Base-by-base conservation (phyloP, 2,113 vertebrate species). In the Halcyon senegalensis region DNA sequence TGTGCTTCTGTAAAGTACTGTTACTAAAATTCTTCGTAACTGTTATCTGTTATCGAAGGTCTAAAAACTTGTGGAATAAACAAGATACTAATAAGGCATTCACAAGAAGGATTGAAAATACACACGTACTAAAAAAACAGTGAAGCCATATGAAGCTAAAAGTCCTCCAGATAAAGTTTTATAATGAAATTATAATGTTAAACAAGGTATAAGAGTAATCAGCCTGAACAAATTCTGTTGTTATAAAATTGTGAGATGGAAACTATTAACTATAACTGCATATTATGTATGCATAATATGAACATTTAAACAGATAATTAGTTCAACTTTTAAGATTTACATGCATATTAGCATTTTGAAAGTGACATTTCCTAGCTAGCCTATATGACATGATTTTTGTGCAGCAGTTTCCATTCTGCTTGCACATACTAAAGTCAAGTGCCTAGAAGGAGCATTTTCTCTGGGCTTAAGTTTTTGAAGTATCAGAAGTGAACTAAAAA, bases 141-240 rank as follows among this genome's bases (percentile, higher is more conserved):
- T 63, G 69, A 60, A 94, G 63, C 64, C 60, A 55, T 67, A 62
- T 28, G 56, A 91, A 81, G 59, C 73, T 84, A 31, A 44, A 91
- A 81, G 31, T 70, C n/a, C 11, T n/a, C 41, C 37, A 78, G 46
- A 76, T 58, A 74, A 75, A 77, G 19, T 70, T 81, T 91, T 67
- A 63, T 75, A 87, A 89, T 89, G 28, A 87, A 94, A 94, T 89
- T 81, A 72, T 31, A 63, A 16, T 59, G 59, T 89, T 81, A 84
- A 89, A 56, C 35, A 92, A 94, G 50, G n/a, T 67, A 37, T 84
- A 91, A 93, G 56, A 84, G 64, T 89, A 87, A 93, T 91, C 69
- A 94, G 17, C 46, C 81, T 91, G 77, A 94, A 91, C 59, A 87
- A 70, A 93, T 87, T 89, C 44, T 78, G 37, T 44, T 73, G 59